A percentile compares a stretch with the other conserved stretches of the same genome.
These are phyloP conservation scores for Volucella bombylans DNA, from an alignment of 2,888 invertebrate genomes.

Conservation along the genomic window DNA sequence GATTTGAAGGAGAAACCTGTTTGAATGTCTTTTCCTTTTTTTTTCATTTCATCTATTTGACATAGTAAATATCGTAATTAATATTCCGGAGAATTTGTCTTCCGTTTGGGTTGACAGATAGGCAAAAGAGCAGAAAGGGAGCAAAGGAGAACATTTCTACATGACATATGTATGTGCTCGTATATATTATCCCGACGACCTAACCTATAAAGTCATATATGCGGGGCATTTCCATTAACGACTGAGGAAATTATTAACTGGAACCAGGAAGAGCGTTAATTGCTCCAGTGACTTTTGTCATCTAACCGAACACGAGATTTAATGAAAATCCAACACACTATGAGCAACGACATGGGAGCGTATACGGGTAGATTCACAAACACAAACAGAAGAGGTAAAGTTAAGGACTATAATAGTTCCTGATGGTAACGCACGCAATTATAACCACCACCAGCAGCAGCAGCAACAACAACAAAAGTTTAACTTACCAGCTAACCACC, in stretches of 20 bases:
- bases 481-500: background rate
- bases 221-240: constrained; percentile 69
- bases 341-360: constrained; percentile 46
- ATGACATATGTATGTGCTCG: constrained; percentile 23
- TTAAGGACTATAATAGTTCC: constrained; percentile 55
- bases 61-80: constrained; percentile 25
- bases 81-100: constrained; percentile 25
- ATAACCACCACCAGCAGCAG: constrained; percentile 21
- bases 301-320: constrained; percentile 70
- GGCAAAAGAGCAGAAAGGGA: background rate
- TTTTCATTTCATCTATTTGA: constrained; percentile 15
- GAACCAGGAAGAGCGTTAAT: constrained; percentile 71
- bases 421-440: constrained; percentile 54
- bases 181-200: constrained; percentile 24
- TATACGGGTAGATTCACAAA: constrained; percentile 24
- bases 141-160: constrained; percentile 2
- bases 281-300: constrained; percentile 73
- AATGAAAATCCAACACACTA: constrained; percentile 64
- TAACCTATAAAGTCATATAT: constrained; percentile 37
- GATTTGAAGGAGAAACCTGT: constrained; percentile 8
- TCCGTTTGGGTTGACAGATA: constrained; percentile 12
- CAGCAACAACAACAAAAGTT: background rate
- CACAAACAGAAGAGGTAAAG: background rate
- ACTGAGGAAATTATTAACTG: constrained; percentile 71
- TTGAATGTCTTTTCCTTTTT: background rate